These are phyloP conservation scores for Crypturellus tataupa DNA, from an alignment of 2,797 vertebrate species.

Conservation along the genomic window DNA sequence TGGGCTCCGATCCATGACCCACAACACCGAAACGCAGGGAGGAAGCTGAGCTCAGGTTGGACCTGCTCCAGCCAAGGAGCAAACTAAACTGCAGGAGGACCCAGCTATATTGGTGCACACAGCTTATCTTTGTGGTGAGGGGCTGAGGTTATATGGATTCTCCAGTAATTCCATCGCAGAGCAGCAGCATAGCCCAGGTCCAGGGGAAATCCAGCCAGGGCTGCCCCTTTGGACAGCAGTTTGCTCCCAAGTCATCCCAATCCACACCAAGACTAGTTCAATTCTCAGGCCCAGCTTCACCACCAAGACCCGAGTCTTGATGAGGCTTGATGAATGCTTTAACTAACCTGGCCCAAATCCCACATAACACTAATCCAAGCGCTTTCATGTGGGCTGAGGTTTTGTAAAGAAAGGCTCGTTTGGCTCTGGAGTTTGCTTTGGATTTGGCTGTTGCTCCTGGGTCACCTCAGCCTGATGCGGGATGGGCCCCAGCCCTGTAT, in stretches of 20 bases:
- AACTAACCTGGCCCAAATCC: slow-evolving; percentile 32
- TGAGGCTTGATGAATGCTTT: slow-evolving; percentile 27
- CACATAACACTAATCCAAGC: slow-evolving; percentile 10
- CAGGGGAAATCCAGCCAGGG: neutral
- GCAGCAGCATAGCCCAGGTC: rapidly evolving
- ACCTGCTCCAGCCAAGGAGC: neutral
- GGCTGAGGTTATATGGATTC: neutral
- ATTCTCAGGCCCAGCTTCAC: slow-evolving; percentile 16
- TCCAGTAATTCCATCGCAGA: neutral
- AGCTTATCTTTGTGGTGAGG: neutral
- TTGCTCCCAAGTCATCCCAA: neutral
- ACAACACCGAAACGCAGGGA: neutral
- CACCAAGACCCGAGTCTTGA: slow-evolving; percentile 21
- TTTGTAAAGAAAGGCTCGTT: slow-evolving; percentile 64
- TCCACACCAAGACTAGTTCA: neutral
- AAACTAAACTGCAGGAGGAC: neutral
- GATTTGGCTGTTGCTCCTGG: slow-evolving; percentile 47
- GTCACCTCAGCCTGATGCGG: slow-evolving; percentile 5
- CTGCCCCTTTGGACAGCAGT: neutral
- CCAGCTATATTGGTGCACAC: neutral
- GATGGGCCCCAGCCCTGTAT: neutral
- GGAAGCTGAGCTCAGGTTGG: neutral
- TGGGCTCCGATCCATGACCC: neutral
- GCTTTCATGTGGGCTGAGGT: slow-evolving; percentile 67
- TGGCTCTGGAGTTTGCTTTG: neutral